Evolutionary conservation across 1,140 invertebrate genomes (phyloP), one percentile per base, ranked within the genome.

Genomic region (Drosophila pallidifrons): DNA sequence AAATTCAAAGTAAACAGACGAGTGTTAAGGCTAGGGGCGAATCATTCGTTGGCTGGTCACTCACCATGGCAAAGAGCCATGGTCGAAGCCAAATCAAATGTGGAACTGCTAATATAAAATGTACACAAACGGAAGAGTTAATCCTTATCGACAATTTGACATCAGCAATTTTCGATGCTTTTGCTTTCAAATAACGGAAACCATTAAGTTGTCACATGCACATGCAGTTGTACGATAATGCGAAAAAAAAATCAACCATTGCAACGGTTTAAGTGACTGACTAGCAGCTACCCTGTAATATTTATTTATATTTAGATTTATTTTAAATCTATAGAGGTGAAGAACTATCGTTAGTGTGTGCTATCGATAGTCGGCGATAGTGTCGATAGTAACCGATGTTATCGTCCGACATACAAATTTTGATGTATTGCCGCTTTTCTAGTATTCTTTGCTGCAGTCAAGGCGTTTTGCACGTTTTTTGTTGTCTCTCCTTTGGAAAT

Each of bases 141-240:
- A 87, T 87, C 80, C 83, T 88, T 88, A 87, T 87, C 83, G 83
- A 87, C 83, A 87, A 83, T 87, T 87, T 88, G 83, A 83, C 83
- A 87, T 87, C 74, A 83, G 83, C 83, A 88, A 87, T 87, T 83
- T 87, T 88, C 81, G 81, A 79, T 83, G 83, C 80, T 87, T 78
- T 87, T 87, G 83, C 83, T 87, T 87, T 88, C 83, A 68, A 73
- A 88, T 80, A 88, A 77, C 80, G 85, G 80, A 87, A 87, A 82
- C 83, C 83, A 87, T 87, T 87, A 87, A 87, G 83, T 87, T 87
- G 83, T 87, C 83, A 87, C 83, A 88, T 87, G 77, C 83, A 88
- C 66, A 70, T 64, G 60, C 54, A 71, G 45, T 64, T 28, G 25
- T 35, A 52, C 46, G 11, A 58, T 46, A 67, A 58, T 58, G 35